Evolutionary conservation across 2,888 invertebrate genomes (phyloP).

Genomic region (Catocala nupta): DNA sequence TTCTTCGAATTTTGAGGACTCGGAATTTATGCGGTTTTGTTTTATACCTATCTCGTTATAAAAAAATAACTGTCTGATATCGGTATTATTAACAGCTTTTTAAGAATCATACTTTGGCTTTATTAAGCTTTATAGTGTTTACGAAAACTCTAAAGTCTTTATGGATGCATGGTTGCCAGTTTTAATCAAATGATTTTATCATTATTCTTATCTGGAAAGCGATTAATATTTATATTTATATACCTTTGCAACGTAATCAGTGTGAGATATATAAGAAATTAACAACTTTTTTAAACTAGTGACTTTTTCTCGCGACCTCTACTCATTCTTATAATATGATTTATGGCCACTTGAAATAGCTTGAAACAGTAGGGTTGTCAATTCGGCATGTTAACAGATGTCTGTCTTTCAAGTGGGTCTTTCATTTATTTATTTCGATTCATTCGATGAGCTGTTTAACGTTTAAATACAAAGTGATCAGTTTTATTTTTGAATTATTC

Average conservation of each 20-base stretch:
- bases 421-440: too few species aligned
- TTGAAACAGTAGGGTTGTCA: background rate
- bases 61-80: constrained; percentile 33
- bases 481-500: too few species aligned
- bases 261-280: background rate
- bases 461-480: too few species aligned
- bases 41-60: constrained; percentile 43
- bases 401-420: background rate
- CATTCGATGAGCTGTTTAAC: too few species aligned
- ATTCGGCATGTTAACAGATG: background rate
- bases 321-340: background rate
- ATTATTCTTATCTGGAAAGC: background rate
- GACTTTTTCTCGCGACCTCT: constrained; percentile 7
- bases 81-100: constrained; percentile 32
- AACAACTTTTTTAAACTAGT: background rate
- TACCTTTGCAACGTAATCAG: background rate
- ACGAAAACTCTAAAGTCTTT: background rate
- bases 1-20: constrained; percentile 70
- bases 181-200: constrained; percentile 2
- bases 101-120: constrained; percentile 3
- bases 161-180: background rate
- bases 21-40: constrained; percentile 49
- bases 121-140: background rate
- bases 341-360: background rate
- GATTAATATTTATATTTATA: background rate